Base-by-base conservation (phyloP, 2,797 vertebrate species). In the Gymnoscopelus microlampas region DNA sequence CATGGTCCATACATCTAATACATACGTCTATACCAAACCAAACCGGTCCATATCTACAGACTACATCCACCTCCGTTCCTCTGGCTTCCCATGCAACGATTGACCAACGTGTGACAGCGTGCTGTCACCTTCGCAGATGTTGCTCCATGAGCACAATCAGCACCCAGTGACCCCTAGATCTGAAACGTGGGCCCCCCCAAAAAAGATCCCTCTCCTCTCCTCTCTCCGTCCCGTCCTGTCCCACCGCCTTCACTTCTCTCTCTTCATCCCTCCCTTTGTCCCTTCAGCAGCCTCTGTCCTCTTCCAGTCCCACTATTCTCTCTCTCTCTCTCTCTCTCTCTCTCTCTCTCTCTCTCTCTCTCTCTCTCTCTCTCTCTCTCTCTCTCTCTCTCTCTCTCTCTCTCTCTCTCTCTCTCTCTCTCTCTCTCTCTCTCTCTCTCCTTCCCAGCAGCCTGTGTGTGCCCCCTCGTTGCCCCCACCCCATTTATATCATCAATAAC, bases 401-500 rank as follows among this genome's bases (percentile, higher is more conserved):
- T 68, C 76, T 73, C 73, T 74, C 68, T 19, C 57, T 15, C 39
- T 60, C 59, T 60, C 15, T 23, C 44, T 49, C 44, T 48, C 59
- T 49, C 59, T 14, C 59, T 44, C 58, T 47, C 59, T 61, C 59
- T 47, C 77, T 51, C 39, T 49, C 23, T 66, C 68, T 60, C 71
- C 85, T 89, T 91, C 83, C 87, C 89, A 89, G 85, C 87, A 88
- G 79, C 39, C 39, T 78, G 71, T 86, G 79, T 86, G 87, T 88
- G 89, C 83, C 89, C 88, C 89, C 72, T 78, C 63, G 76, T 89
- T 84, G 81, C 71, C 81, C 89, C 79, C 81, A 89, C 85, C 84
- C 85, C 85, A 89, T 90, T 88, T 88, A 78, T 82, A 89, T 91
- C 92, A 93, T 93, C 92, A 93, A 93, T 93, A 94, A 92, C 91